phyloP scores from a whole-genome alignment of 2,113 vertebrate species.

The Gila orcuttii region DNA sequence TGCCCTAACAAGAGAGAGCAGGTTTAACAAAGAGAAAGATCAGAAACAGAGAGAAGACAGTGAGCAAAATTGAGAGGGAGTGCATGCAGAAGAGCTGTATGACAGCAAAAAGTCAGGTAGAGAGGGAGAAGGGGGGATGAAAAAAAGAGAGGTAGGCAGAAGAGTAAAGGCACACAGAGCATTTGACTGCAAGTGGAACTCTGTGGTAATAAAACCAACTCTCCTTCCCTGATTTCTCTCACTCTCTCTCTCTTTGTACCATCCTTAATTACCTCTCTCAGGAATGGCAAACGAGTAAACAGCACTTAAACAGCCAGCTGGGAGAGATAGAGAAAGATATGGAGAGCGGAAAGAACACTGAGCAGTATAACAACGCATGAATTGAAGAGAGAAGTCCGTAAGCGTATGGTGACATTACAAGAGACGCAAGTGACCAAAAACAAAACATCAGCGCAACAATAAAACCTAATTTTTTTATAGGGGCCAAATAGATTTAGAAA shows the following conservation, averaged over 20 bases:
- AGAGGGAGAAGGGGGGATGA: constrained; percentile 12
- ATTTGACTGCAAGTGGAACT: constrained; percentile 53
- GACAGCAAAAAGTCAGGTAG: constrained; percentile 9
- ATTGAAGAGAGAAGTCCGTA: background rate
- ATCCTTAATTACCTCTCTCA: constrained; percentile 78
- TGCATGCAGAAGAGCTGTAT: background rate
- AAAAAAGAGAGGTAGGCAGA: background rate
- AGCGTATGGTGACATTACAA: background rate
- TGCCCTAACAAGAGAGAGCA: constrained; percentile 7
- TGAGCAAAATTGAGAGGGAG: background rate
- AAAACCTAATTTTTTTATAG: background rate
- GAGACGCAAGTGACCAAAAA: background rate
- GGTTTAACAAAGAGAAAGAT: constrained; percentile 25
- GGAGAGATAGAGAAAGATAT: constrained; percentile 53
- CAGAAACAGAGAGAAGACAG: constrained; percentile 12
- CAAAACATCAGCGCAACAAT: background rate
- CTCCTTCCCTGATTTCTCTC: constrained; percentile 27
- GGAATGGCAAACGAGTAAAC: constrained; percentile 77
- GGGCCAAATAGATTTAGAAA: background rate
- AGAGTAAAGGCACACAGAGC: constrained; percentile 2
- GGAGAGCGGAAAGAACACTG: background rate
- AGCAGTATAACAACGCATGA: constrained; percentile 14
- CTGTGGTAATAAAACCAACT: constrained; percentile 65
- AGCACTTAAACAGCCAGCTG: constrained; percentile 75
- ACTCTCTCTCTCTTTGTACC: constrained; percentile 60